Percentiles rank a stretch among this genome's conserved stretches.
Evolutionary conservation across 2,888 invertebrate species (phyloP).

Genomic region (Hemaris fuciformis): DNA sequence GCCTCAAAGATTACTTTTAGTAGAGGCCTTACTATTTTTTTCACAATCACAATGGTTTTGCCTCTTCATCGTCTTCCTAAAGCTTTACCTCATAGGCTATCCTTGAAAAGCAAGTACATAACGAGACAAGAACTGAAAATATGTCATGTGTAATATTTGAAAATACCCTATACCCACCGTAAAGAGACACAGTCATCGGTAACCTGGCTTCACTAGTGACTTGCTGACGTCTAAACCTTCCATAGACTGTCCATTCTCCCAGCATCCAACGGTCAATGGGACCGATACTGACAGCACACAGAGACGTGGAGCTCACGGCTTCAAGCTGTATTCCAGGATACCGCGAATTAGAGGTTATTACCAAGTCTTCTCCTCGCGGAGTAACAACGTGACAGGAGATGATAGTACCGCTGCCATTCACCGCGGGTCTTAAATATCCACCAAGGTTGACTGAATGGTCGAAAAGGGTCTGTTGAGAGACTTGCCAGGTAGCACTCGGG

Average conservation of each 20-base stretch:
- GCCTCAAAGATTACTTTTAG: too few relatives aligned
- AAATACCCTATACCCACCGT: conserved; percentile 44
- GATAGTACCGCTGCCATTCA: conserved; percentile 25
- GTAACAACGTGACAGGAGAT: conserved; percentile 46
- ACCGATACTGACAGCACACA: conserved; percentile 40
- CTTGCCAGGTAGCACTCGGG: conserved; percentile 27
- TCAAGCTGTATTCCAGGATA: conserved; percentile 36
- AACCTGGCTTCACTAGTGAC: conserved; percentile 30
- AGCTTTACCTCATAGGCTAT: too few relatives aligned
- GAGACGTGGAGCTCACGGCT: conserved; percentile 16
- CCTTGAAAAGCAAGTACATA: too few relatives aligned
- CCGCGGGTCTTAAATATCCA: conserved; percentile 32
- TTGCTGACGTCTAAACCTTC: conserved; percentile 27
- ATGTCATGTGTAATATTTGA: neutral
- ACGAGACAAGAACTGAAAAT: neutral
- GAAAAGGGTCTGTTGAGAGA: conserved; percentile 13
- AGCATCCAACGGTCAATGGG: conserved; percentile 34
- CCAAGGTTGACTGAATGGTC: conserved; percentile 40
- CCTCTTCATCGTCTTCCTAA: too few relatives aligned
- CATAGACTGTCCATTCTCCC: conserved; percentile 47
- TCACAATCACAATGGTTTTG: too few relatives aligned
- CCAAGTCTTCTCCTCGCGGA: conserved; percentile 43
- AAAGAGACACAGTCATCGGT: conserved; percentile 40
- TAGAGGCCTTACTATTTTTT: too few relatives aligned
- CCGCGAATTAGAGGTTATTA: conserved; percentile 28